Evolutionary conservation across 2,797 vertebrate genomes (phyloP), one percentile per base, ranked within the genome.

Genomic region (Neosilurus mollespiculum): DNA sequence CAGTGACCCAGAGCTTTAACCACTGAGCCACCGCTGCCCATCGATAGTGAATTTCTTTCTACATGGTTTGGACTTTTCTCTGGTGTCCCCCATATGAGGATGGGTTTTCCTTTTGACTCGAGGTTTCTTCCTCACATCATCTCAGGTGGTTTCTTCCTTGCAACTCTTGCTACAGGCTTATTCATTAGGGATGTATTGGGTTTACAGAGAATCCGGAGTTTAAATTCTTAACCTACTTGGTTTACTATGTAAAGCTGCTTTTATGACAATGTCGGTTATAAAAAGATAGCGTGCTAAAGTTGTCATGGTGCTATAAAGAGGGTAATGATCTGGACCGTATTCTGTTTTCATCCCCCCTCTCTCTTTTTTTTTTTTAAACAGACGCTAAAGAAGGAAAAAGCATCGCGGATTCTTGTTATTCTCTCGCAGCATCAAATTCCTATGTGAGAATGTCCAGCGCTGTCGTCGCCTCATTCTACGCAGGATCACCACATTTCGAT

Each of bases 381-480:
- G 94, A 93, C 81, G 91, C 89, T 22, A 93, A 91, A 89, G 87
- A 86, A 78, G 88, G 90, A 0, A 90, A 89, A 58, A 51, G 81
- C 12, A 83, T 84, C 3, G 78, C 81, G 16, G 88, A 86, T 24
- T 73, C 88, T 51, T 34, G 75, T 69, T 83, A 62, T 54, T 64
- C 81, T 62, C 84, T 89, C 22, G 37, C 90, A 1, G 24, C 84
- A 69, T 69, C 73, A 9, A 81, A 80, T 61, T 78, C 56, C 9
- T 61, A 78, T 54, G 83, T n/a, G 24, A 86, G 84, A 80, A 65
- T 64, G 65, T 75, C 88, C 24, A 87, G 77, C 65, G 82, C 70
- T 24, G 84, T 90, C 66, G 79, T 84, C 2, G 81, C 71, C 81
- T 81, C 82, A 26, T 79, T 85, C 75, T 85, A 77, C 79, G 59